Evolutionary conservation across 53 echinoderm and acorn worm genomes (phyloP).

Genomic region (Henricia sp.): DNA sequence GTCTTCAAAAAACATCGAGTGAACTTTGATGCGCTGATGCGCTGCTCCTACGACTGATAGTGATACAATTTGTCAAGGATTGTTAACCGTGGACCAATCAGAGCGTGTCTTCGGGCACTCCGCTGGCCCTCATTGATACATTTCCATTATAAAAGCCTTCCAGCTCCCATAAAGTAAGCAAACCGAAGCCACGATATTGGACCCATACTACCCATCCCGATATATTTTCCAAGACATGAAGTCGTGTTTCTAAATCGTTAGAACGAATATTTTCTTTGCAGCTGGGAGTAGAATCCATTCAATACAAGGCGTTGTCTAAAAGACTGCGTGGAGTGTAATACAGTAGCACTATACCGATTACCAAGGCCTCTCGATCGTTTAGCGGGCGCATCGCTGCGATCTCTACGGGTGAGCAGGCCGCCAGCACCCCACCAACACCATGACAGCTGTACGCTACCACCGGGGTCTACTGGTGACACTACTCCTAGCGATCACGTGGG

Average conservation of each 20-base stretch:
- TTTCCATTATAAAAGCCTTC: background rate
- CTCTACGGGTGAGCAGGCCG: background rate
- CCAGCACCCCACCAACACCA: constrained; percentile 19
- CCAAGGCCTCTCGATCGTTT: background rate
- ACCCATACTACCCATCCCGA: background rate
- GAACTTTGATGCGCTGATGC: constrained; percentile 7
- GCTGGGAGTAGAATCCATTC: background rate
- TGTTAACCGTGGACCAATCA: constrained; percentile 36
- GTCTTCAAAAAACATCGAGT: constrained; percentile 5
- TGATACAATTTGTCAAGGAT: constrained; percentile 30
- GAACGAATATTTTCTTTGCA: constrained; percentile 9
- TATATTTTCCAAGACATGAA: background rate
- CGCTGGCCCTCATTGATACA: background rate
- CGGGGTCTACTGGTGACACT: constrained; percentile 18
- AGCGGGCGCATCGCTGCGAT: constrained; percentile 8
- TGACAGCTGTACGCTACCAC: constrained; percentile 19
- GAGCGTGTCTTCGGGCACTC: background rate
- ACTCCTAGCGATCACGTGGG: constrained; percentile 28
- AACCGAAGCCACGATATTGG: background rate
- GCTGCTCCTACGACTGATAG: constrained; percentile 2
- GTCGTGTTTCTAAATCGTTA: background rate
- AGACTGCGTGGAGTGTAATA: background rate
- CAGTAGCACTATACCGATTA: background rate
- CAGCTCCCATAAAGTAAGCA: background rate
- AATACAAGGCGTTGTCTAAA: background rate